phyloP scores from a whole-genome alignment of 2,113 vertebrate genomes.

The Conger conger region DNA sequence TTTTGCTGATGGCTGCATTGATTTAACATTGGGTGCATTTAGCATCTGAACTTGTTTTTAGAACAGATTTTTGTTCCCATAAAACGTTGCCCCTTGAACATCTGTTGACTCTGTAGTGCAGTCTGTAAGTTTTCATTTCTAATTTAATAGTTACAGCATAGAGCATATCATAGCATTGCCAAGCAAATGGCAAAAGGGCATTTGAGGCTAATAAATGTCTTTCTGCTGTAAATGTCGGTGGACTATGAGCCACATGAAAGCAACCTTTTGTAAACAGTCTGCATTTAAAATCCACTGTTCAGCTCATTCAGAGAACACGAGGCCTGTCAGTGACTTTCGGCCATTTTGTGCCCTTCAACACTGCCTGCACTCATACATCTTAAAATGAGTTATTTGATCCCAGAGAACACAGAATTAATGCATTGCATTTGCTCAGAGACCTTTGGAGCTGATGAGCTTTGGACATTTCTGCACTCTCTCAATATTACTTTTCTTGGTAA shows the following conservation, averaged over 20 bases:
- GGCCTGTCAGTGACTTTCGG: background rate
- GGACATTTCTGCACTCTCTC: too few species aligned
- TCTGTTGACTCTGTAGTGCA: background rate
- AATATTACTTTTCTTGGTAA: background rate
- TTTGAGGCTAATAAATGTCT: too few species aligned
- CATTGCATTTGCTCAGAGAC: too few species aligned
- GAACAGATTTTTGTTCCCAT: background rate
- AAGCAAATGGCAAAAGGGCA: too few species aligned
- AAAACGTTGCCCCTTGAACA: background rate
- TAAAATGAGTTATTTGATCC: background rate
- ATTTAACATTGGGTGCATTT: too few species aligned
- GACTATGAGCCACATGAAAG: background rate
- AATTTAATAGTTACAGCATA: too few species aligned
- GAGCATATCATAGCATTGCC: too few species aligned
- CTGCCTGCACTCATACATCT: background rate
- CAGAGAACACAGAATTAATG: too few species aligned
- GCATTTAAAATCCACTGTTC: background rate
- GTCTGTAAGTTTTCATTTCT: background rate
- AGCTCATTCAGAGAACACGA: background rate
- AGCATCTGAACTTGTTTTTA: background rate
- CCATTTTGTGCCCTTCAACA: background rate
- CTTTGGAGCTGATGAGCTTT: too few species aligned
- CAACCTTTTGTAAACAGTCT: background rate
- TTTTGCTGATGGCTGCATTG: too few species aligned
- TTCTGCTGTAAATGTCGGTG: background rate